A percentile compares a stretch with the other conserved stretches of the same genome.
These are phyloP conservation scores for Drosophila ercepeae DNA, from an alignment of 1,140 invertebrate genomes.

Conservation along the genomic window DNA sequence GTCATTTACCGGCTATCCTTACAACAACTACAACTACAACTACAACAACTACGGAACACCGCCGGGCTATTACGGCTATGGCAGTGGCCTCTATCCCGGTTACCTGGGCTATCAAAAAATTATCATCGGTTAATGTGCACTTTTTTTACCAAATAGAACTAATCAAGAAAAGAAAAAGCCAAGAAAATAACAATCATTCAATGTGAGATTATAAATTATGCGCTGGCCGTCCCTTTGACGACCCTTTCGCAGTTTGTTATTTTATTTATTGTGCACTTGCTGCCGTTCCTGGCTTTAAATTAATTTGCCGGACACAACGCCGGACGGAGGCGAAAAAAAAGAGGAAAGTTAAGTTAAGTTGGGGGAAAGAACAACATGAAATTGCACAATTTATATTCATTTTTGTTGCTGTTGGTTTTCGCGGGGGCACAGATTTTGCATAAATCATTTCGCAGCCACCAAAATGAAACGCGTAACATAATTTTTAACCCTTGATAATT, in stretches of 20 bases:
- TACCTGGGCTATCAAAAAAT: conserved; percentile 69
- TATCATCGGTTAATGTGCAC: conserved; percentile 53
- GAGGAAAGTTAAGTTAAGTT: conserved; percentile 53
- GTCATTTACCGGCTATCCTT: conserved; percentile 28
- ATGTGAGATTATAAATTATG: conserved; percentile 79
- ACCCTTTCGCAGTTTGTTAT: conserved; percentile 39
- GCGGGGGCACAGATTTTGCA: conserved; percentile 73
- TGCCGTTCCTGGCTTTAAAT: conserved; percentile 59
- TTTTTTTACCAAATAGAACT: no score
- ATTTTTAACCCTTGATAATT: conserved; percentile 82
- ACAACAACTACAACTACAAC: conserved; percentile 5
- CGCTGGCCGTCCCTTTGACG: conserved; percentile 20
- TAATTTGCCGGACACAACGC: conserved; percentile 70
- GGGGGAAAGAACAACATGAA: conserved; percentile 55
- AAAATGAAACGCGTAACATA: conserved; percentile 78
- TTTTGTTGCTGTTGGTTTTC: conserved; percentile 43
- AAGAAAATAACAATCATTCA: conserved; percentile 33
- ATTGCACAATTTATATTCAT: conserved; percentile 80
- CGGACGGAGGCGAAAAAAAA: background rate
- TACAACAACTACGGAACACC: conserved; percentile 30
- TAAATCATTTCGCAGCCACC: conserved; percentile 77
- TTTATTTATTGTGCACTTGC: conserved; percentile 28
- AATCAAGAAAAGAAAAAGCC: background rate
- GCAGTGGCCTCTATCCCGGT: conserved; percentile 58
- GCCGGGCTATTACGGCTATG: conserved; percentile 49